phyloP scores from a whole-genome alignment of 2,888 invertebrate genomes.

The Schizotus pectinicornis region DNA sequence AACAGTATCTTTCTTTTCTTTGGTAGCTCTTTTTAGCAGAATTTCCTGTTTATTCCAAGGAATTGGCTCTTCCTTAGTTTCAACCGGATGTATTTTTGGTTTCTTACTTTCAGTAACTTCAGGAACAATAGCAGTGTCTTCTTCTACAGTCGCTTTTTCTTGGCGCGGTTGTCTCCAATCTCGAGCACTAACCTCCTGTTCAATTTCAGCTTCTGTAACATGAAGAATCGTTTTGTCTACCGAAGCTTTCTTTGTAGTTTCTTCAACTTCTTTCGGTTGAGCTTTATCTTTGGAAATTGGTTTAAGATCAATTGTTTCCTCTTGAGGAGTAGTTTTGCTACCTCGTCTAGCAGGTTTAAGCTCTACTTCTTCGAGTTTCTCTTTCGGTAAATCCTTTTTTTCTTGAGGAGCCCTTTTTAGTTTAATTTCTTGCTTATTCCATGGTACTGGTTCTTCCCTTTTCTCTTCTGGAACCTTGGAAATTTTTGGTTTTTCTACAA shows the following conservation, averaged over 20 bases:
- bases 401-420: slow-evolving; percentile 58
- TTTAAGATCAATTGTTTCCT: not conserved
- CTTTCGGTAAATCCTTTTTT: slow-evolving; percentile 59
- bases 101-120: slow-evolving; percentile 5
- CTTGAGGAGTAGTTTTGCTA: not conserved
- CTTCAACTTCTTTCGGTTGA: not conserved
- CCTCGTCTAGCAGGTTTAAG: slow-evolving; percentile 34
- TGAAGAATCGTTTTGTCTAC: slow-evolving; percentile 2
- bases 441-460: slow-evolving; percentile 52
- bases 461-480: not conserved
- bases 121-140: not conserved
- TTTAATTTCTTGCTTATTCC: slow-evolving; percentile 68
- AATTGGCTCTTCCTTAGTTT: slow-evolving; percentile 5
- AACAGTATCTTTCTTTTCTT: slow-evolving; percentile 58
- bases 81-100: slow-evolving; percentile 1
- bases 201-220: not conserved
- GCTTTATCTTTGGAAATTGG: no score
- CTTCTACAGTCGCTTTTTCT: not conserved
- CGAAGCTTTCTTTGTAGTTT: not conserved
- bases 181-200: not conserved
- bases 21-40: slow-evolving; percentile 57
- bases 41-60: slow-evolving; percentile 72
- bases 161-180: not conserved
- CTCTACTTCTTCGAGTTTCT: slow-evolving; percentile 44
- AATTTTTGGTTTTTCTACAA: slow-evolving; percentile 4